phyloP scores from a whole-genome alignment of 2,797 vertebrate species.

The Strix occidentalis region DNA sequence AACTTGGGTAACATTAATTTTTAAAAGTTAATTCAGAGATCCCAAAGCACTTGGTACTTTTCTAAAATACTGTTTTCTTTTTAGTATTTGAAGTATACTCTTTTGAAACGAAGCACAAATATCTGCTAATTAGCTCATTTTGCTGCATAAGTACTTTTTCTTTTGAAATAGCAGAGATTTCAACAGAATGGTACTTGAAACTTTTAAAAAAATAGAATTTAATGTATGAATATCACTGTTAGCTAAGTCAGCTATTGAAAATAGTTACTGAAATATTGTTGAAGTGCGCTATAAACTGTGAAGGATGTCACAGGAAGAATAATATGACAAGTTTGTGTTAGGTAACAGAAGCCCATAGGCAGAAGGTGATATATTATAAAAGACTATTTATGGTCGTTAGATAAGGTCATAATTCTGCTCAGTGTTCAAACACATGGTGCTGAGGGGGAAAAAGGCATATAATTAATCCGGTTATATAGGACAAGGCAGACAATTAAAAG shows the following conservation, averaged over 20 bases:
- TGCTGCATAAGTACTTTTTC: neutral
- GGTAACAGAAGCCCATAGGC: too few species aligned
- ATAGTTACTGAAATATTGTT: neutral
- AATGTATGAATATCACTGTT: neutral
- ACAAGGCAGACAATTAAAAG: too few species aligned
- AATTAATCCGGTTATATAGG: too few species aligned
- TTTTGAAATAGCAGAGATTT: neutral
- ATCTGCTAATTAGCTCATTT: neutral
- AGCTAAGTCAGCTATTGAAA: neutral
- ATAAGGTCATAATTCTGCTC: too few species aligned
- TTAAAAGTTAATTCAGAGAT: neutral
- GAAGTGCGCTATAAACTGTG: too few species aligned
- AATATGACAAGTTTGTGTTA: too few species aligned
- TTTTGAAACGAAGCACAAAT: neutral
- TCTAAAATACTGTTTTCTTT: neutral
- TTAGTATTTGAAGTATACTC: neutral
- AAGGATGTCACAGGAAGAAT: too few species aligned
- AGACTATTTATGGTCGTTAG: too few species aligned
- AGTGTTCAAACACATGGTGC: too few species aligned
- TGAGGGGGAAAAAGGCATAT: too few species aligned
- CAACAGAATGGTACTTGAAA: neutral
- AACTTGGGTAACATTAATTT: too few species aligned
- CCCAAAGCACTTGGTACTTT: neutral
- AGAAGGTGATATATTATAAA: too few species aligned
- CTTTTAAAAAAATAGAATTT: neutral